Evolutionary conservation across 2,888 invertebrate genomes (phyloP).

Genomic region (Ectobius pallidus): DNA sequence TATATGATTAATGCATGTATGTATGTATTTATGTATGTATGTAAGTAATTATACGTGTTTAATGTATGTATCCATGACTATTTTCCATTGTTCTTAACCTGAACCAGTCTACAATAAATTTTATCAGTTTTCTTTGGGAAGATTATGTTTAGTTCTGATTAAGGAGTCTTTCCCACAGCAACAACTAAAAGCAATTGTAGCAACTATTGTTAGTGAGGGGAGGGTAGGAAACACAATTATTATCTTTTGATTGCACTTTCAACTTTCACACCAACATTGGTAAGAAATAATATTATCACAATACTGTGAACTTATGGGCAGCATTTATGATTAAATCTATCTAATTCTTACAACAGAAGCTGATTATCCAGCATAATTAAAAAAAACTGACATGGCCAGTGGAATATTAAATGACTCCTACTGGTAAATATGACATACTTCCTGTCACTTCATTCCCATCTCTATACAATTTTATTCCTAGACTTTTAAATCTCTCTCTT

Average conservation of each 20-base stretch:
- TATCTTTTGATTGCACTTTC: neutral
- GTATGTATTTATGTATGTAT: too few species aligned
- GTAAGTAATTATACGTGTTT: too few species aligned
- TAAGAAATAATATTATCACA: neutral
- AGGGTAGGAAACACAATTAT: neutral
- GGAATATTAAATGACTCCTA: constrained; percentile 2
- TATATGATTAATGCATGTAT: too few species aligned
- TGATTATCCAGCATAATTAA: neutral
- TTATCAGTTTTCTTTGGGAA: neutral
- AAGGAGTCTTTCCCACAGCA: constrained; percentile 2
- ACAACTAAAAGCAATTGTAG: constrained; percentile 7
- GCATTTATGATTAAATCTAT: constrained; percentile 4
- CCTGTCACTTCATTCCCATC: too few species aligned
- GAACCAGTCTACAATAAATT: constrained; percentile 1
- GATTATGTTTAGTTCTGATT: neutral
- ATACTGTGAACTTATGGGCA: neutral
- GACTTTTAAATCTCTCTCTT: too few species aligned
- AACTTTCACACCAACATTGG: neutral
- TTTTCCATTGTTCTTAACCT: too few species aligned
- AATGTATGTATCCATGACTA: too few species aligned
- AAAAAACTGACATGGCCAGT: neutral
- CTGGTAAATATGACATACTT: neutral
- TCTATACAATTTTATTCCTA: too few species aligned
- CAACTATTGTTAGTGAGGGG: neutral
- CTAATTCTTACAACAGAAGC: neutral